phyloP scores from a whole-genome alignment of 1,140 invertebrate species.

The Scaptomyza pallida region DNA sequence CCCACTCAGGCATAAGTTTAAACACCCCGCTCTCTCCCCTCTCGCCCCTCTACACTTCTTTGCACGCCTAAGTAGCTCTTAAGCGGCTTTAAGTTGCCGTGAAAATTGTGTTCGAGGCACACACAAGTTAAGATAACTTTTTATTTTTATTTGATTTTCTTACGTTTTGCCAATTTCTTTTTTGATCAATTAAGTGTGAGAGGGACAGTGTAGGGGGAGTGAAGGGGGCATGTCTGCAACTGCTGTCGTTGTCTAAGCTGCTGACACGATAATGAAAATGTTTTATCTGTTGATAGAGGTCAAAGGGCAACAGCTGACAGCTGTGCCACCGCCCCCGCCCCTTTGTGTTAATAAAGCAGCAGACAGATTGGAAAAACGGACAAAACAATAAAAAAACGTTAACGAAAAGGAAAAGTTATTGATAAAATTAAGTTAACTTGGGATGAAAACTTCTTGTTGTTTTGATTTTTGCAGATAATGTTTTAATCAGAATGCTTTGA shows the following conservation, averaged over 20 bases:
- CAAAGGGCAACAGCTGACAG: slow-evolving; percentile 50
- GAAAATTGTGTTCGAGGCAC: slow-evolving; percentile 64
- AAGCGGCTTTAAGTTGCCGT: slow-evolving; percentile 78
- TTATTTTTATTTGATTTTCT: not conserved
- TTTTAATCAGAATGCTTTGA: too few species aligned
- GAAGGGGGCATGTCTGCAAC: not conserved
- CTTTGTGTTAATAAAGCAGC: slow-evolving; percentile 58
- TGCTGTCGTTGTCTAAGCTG: slow-evolving; percentile 29
- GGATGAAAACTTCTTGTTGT: too few species aligned
- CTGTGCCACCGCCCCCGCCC: too few species aligned
- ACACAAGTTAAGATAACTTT: slow-evolving; percentile 64
- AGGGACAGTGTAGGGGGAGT: slow-evolving; percentile 2
- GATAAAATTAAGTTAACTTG: not conserved
- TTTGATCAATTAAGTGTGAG: slow-evolving; percentile 70
- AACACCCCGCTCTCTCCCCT: not conserved
- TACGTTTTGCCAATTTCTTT: slow-evolving; percentile 5
- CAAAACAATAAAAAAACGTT: slow-evolving; percentile 8
- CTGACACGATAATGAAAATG: slow-evolving; percentile 63
- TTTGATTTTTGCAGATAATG: too few species aligned
- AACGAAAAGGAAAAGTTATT: not conserved
- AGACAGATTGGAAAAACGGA: slow-evolving; percentile 34
- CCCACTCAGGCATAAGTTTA: slow-evolving; percentile 44
- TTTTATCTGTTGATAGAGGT: slow-evolving; percentile 67
- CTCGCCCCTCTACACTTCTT: too few species aligned
- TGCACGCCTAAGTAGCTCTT: slow-evolving; percentile 39